Evolutionary conservation across 2,113 vertebrate species (phyloP).

Genomic region (Lycaon pictus): DNA sequence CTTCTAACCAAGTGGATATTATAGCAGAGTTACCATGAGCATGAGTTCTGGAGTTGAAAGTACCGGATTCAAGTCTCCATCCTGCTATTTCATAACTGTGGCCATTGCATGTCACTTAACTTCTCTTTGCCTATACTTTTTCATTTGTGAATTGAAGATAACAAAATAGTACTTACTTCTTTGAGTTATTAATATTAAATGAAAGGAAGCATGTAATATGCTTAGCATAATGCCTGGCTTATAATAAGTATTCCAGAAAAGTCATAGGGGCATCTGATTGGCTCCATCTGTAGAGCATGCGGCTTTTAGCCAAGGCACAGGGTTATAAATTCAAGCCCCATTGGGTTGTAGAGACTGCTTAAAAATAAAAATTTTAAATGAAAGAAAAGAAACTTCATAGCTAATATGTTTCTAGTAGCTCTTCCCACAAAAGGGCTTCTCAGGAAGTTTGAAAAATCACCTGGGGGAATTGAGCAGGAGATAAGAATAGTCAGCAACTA

Average conservation of each 20-base stretch:
- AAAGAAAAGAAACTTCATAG: neutral
- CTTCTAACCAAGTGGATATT: neutral
- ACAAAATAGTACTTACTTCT: neutral
- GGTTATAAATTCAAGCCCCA: neutral
- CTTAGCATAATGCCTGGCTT: neutral
- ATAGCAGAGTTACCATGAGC: neutral
- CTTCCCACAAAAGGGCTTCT: neutral
- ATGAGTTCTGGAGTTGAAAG: neutral
- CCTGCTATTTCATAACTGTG: neutral
- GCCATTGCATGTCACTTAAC: neutral
- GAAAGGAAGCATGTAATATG: neutral
- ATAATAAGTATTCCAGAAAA: neutral
- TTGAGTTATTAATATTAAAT: constrained; percentile 16
- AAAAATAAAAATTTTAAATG: neutral
- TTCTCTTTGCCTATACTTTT: neutral
- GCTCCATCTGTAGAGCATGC: neutral
- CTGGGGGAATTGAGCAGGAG: neutral
- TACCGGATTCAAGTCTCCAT: neutral
- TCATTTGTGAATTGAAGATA: constrained; percentile 14
- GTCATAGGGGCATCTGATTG: neutral
- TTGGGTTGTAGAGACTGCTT: neutral
- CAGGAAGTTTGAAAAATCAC: constrained; percentile 45
- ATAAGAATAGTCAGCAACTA: neutral
- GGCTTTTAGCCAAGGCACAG: neutral
- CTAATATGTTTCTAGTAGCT: neutral